Base-by-base conservation (phyloP, 2,797 vertebrate species). In the Vireo griseus region DNA sequence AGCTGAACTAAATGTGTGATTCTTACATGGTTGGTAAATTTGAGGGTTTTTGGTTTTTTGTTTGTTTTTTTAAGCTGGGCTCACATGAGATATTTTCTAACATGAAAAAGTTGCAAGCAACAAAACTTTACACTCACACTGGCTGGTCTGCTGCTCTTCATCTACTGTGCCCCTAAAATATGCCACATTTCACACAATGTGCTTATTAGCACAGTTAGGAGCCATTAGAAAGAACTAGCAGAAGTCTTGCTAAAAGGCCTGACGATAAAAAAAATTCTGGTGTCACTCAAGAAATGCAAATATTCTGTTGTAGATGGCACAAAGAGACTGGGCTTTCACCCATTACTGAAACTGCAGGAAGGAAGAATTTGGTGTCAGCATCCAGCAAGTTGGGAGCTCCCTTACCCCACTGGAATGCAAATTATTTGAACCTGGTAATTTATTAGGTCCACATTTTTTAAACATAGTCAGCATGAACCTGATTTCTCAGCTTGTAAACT, bases 401-500 rank as follows among this genome's bases (percentile, higher is more conserved):
- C 26, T 74, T 52, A 77, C 28, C 40, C 35, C 45, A 58, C 10
- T 66, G 21, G 44, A 81, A 96, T 90, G 85, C 73, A 95, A 96
- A 95, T 90, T 78, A 88, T 81, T 72, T 91, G 76, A 86, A 91
- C 66, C 33, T 63, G 62, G 44, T 88, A 74, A 94, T 91, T 91
- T 91, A 72, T 94, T 68, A 92, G 68, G 80, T 89, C 50, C 51
- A 75, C 66, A 58, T 72, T 88, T 95, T 93, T 86, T 18, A 83
- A 94, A 73, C 62, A 67, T 15, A 75, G 79, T 72, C 95, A 95
- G 95, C 94, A 78, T 47, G 81, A 94, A 91, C 51, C 51, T 92
- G 78, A 93, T 90, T 94, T 94, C 65, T 91, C 76, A 78, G 82
- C 89, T 93, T 94, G 91, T 92, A 95, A 90, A 81, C 51, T 88